These are phyloP conservation scores for Myioborus melanocephalus DNA, from an alignment of 2,797 vertebrate genomes.

Conservation along the genomic window DNA sequence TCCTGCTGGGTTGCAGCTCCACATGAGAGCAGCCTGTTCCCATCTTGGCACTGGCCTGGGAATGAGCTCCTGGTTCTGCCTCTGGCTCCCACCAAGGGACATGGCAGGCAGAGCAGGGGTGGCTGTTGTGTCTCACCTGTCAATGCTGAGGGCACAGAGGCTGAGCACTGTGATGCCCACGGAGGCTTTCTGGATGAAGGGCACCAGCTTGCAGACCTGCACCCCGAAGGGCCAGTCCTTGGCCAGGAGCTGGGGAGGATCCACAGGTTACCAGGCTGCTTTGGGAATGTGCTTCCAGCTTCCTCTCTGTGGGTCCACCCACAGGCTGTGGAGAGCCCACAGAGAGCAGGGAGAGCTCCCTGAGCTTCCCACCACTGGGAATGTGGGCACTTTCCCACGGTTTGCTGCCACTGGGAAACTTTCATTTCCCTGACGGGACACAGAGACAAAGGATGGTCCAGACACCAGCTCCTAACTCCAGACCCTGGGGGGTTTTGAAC, in stretches of 20 bases:
- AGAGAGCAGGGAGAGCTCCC: background rate
- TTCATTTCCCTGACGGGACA: background rate
- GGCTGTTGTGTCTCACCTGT: conserved; percentile 75
- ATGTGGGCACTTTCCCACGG: fast-evolving
- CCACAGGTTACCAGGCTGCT: background rate
- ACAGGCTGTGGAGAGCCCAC: background rate
- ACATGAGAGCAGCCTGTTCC: fast-evolving
- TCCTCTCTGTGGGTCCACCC: background rate
- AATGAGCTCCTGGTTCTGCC: background rate
- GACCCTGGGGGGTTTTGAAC: background rate
- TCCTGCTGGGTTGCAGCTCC: background rate
- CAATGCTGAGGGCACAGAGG: conserved; percentile 88
- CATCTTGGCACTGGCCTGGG: background rate
- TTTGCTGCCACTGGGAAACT: background rate
- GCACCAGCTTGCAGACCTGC: conserved; percentile 85
- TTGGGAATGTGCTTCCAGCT: fast-evolving
- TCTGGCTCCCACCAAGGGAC: fast-evolving
- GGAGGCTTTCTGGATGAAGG: conserved; percentile 88
- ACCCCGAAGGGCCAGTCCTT: conserved; percentile 88
- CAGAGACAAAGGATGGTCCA: background rate
- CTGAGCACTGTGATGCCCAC: conserved; percentile 90
- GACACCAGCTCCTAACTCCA: background rate
- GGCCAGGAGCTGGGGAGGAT: conserved; percentile 78
- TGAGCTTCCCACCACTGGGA: background rate
- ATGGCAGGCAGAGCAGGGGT: background rate